These are phyloP conservation scores for Agrotis puta DNA, from an alignment of 2,888 invertebrate genomes.

Conservation along the genomic window DNA sequence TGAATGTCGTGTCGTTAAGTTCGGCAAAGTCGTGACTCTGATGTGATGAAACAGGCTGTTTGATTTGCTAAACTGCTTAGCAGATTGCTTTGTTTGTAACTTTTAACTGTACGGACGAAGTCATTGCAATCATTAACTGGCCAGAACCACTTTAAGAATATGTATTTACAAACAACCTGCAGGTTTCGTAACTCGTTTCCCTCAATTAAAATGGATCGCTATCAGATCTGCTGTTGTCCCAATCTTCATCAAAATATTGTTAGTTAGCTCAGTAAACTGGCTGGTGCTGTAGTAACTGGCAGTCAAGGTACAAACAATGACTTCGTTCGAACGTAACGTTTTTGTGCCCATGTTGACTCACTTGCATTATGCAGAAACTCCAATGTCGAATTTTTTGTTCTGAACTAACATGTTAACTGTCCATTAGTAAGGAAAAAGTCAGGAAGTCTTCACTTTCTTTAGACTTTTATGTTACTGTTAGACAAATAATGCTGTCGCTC, in stretches of 20 bases:
- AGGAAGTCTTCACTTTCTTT: constrained; percentile 42
- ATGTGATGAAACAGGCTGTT: constrained; percentile 66
- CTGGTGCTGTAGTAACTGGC: constrained; percentile 32
- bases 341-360: constrained; percentile 63
- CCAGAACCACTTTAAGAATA: constrained; percentile 38
- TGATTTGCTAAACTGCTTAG: constrained; percentile 71
- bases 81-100: constrained; percentile 68
- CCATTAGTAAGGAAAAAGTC: constrained; percentile 32
- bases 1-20: constrained; percentile 69
- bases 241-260: constrained; percentile 58
- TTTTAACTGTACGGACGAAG: constrained; percentile 58
- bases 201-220: constrained; percentile 58
- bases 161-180: constrained; percentile 36
- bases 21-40: constrained; percentile 71
- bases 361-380: constrained; percentile 56
- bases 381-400: constrained; percentile 49
- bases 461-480: constrained; percentile 16
- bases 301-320: constrained; percentile 53
- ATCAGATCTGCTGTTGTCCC: constrained; percentile 60
- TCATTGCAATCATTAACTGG: constrained; percentile 57
- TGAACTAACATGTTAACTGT: constrained; percentile 50
- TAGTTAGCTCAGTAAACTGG: constrained; percentile 27
- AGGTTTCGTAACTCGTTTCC: constrained; percentile 62
- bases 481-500: constrained; percentile 18
- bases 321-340: constrained; percentile 61